Evolutionary conservation across 2,888 invertebrate species (phyloP).

Genomic region (Drosophila atroscutellata): DNA sequence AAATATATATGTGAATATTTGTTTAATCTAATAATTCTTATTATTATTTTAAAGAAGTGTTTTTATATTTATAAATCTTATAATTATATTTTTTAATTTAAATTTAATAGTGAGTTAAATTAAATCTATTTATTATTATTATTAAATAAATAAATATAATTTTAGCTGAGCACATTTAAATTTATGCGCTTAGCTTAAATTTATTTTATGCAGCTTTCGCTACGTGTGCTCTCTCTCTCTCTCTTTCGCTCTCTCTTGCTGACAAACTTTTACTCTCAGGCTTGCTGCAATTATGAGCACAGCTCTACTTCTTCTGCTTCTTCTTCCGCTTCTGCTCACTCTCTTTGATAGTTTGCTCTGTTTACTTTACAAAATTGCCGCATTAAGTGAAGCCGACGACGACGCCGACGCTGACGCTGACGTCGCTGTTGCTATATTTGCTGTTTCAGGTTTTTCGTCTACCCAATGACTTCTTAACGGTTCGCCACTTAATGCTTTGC

Average conservation of each 20-base stretch:
- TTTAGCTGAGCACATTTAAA: slow-evolving; percentile 14
- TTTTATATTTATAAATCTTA: too few species aligned
- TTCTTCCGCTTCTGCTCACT: slow-evolving; percentile 10
- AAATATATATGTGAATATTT: neutral
- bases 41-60: too few species aligned
- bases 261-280: slow-evolving; percentile 74
- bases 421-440: slow-evolving; percentile 36
- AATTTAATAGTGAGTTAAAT: too few species aligned
- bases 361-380: slow-evolving; percentile 73
- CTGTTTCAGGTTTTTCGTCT: slow-evolving; percentile 68
- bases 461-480: slow-evolving; percentile 78
- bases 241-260: slow-evolving; percentile 15
- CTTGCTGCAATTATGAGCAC: slow-evolving; percentile 37
- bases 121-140: neutral
- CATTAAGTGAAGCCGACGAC: slow-evolving; percentile 31
- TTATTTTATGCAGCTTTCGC: slow-evolving; percentile 50
- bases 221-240: slow-evolving; percentile 1
- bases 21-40: neutral
- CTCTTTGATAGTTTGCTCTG: slow-evolving; percentile 61
- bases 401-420: neutral
- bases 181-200: slow-evolving; percentile 6
- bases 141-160: neutral
- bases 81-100: neutral
- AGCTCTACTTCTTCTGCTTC: slow-evolving; percentile 29
- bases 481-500: slow-evolving; percentile 74